Evolutionary conservation across 2,888 invertebrate genomes (phyloP).

Genomic region (Troilus luridus): DNA sequence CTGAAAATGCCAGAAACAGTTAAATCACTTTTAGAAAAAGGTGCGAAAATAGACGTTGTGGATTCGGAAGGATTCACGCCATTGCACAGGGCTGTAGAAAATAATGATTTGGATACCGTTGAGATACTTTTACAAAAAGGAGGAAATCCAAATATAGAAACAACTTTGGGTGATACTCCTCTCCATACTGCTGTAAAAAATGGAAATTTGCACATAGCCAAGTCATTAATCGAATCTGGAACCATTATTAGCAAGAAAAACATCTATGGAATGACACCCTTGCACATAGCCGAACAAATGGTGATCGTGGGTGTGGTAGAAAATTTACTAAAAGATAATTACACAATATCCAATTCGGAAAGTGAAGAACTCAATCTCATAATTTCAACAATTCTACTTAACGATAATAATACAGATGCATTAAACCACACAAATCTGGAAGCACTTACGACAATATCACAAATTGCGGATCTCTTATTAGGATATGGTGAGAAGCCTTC

Average conservation of each 20-base stretch:
- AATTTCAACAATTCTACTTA: neutral
- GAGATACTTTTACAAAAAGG: neutral
- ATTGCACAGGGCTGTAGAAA: neutral
- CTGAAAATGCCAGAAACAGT: neutral
- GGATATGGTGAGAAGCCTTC: neutral
- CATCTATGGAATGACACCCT: slow-evolving; percentile 11
- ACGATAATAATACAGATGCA: neutral
- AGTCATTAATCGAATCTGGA: neutral
- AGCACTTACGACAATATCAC: neutral
- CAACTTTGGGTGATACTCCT: neutral
- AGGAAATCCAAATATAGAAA: neutral
- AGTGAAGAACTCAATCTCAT: neutral
- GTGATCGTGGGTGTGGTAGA: neutral
- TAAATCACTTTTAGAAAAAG: neutral
- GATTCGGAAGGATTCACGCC: slow-evolving; percentile 17
- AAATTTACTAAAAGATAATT: neutral
- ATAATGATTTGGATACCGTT: neutral
- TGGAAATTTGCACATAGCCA: slow-evolving; percentile 1
- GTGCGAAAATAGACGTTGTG: neutral
- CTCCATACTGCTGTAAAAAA: neutral
- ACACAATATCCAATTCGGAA: neutral
- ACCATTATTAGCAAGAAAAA: neutral
- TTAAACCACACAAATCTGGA: neutral
- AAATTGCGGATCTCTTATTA: slow-evolving; percentile 2
- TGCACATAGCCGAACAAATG: neutral